phyloP scores from a whole-genome alignment of 2,888 invertebrate species.

The Yponomeuta malinellus region DNA sequence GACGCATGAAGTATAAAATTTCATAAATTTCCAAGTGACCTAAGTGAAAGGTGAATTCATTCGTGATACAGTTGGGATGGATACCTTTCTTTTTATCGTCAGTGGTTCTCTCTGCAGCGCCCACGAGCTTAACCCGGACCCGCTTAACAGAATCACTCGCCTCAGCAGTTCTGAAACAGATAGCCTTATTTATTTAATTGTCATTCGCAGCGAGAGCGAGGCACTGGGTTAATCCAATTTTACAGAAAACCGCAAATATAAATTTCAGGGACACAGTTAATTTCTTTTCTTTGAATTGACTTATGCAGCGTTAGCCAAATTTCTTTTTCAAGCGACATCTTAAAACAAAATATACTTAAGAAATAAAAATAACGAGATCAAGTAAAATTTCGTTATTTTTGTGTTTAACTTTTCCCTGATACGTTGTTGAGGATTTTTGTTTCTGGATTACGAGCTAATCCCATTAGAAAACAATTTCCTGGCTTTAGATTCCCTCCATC shows the following conservation, averaged over 20 bases:
- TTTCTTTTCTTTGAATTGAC: not conserved
- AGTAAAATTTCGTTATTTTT: not conserved
- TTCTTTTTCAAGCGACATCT: too few relatives aligned
- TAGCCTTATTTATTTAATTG: constrained; percentile 60
- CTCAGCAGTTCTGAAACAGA: constrained; percentile 87
- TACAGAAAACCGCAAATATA: not conserved
- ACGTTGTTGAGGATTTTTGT: not conserved
- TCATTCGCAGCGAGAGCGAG: constrained; percentile 4
- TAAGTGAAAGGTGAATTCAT: not conserved
- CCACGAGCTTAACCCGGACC: constrained; percentile 94
- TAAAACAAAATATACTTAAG: too few relatives aligned
- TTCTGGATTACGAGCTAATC: not conserved
- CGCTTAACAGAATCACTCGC: constrained; percentile 91
- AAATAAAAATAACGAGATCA: too few relatives aligned
- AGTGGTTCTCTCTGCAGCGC: constrained; percentile 91
- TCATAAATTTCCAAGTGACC: not conserved
- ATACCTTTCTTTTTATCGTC: constrained; percentile 82
- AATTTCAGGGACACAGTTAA: not conserved
- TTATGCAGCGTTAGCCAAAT: too few relatives aligned
- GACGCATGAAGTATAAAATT: not conserved
- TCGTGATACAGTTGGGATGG: not conserved
- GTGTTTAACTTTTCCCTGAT: not conserved
- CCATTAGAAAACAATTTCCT: constrained; percentile 8
- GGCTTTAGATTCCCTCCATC: not conserved
- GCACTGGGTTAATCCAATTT: constrained; percentile 7